phyloP scores from a whole-genome alignment of 1,140 invertebrate species.

The Diabrotica undecimpunctata region DNA sequence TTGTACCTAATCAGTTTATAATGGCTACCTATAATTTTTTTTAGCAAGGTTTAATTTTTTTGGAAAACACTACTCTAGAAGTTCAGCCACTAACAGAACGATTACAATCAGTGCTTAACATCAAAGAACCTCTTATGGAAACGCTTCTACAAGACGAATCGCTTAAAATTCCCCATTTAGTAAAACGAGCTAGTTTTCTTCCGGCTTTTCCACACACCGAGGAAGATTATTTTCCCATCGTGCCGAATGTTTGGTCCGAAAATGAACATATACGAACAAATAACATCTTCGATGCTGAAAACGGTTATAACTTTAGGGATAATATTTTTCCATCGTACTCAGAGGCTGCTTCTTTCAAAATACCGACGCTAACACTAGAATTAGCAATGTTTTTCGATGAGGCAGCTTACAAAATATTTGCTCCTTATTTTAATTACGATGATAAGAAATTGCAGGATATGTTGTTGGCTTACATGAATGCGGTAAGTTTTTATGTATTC shows the following conservation, averaged over 20 bases:
- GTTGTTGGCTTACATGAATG: constrained; percentile 72
- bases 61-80: constrained; percentile 62
- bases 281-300: background rate
- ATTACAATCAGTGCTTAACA: constrained; percentile 38
- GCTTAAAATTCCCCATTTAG: constrained; percentile 52
- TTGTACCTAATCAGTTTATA: no score
- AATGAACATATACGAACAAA: constrained; percentile 10
- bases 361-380: constrained; percentile 53
- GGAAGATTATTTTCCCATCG: constrained; percentile 28
- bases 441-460: constrained; percentile 64
- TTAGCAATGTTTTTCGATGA: constrained; percentile 72
- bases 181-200: constrained; percentile 51
- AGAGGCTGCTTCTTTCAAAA: constrained; percentile 14
- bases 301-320: background rate
- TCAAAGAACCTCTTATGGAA: constrained; percentile 37
- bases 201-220: constrained; percentile 34
- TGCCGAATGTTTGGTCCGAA: constrained; percentile 31
- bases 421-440: constrained; percentile 62
- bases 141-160: constrained; percentile 28
- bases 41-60: constrained; percentile 60
- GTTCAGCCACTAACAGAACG: constrained; percentile 55
- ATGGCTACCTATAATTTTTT: background rate
- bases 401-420: constrained; percentile 64
- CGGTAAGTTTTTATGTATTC: constrained; percentile 50
- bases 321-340: background rate